Evolutionary conservation across 2,797 vertebrate genomes (phyloP).

Genomic region (Petrocephalus sullivani): DNA sequence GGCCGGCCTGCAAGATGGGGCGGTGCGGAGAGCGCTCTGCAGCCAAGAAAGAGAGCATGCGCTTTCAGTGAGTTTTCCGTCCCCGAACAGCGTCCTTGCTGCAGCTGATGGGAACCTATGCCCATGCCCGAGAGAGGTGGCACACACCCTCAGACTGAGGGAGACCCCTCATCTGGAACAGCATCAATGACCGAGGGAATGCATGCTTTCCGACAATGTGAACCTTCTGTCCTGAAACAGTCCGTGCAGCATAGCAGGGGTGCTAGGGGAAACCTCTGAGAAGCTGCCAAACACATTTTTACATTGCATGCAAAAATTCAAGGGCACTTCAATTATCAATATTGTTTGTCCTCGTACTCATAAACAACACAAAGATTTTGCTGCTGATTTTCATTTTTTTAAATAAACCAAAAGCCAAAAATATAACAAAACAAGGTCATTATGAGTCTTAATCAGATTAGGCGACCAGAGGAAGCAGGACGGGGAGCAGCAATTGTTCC

Average conservation of each 20-base stretch:
- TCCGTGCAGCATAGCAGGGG: conserved; percentile 13
- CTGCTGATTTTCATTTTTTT: conserved; percentile 6
- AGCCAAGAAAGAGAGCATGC: neutral
- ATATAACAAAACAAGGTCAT: conserved; percentile 21
- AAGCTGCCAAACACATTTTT: neutral
- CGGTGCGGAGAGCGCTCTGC: conserved; percentile 93
- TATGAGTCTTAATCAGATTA: conserved; percentile 29
- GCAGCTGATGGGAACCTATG: neutral
- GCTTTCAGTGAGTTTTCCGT: neutral
- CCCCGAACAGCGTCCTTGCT: neutral
- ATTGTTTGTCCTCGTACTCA: neutral
- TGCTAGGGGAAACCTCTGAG: neutral
- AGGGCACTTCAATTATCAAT: neutral
- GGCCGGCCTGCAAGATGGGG: conserved; percentile 92
- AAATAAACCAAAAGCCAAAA: conserved; percentile 2
- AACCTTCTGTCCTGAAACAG: neutral
- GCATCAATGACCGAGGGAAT: neutral
- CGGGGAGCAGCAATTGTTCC: conserved; percentile 35
- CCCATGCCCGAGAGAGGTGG: neutral
- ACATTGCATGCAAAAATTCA: neutral
- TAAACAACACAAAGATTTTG: conserved; percentile 17
- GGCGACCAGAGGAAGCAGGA: conserved; percentile 22
- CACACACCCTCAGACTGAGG: neutral
- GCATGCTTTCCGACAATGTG: neutral
- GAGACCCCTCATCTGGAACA: neutral